Conservation (phyloP, 1,140 invertebrate genomes). For the Chrysomallon squamiferum region DNA sequence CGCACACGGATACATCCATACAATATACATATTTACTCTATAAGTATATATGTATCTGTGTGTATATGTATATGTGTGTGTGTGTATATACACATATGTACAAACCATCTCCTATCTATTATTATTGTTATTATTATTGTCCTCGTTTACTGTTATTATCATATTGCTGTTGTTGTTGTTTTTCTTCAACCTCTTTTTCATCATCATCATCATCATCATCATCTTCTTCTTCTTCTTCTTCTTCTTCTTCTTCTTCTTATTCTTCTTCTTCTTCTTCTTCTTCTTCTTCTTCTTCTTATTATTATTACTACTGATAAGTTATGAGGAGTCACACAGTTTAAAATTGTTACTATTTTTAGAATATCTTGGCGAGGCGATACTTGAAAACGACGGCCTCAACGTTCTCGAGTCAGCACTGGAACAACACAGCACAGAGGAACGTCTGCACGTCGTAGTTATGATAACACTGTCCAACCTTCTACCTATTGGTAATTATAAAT, state of each 20-base stretch:
- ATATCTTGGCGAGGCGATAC: not conserved
- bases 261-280: too few relatives aligned
- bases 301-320: too few relatives aligned
- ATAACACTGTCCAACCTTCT: constrained; percentile 13
- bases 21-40: not conserved
- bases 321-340: not conserved
- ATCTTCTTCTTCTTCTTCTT: not conserved
- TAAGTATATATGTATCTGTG: not conserved
- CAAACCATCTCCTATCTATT: too few relatives aligned
- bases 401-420: constrained; percentile 4
- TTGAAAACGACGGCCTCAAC: not conserved
- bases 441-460: constrained; percentile 10
- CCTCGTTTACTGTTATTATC: too few relatives aligned
- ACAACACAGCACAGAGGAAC: constrained; percentile 3
- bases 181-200: not conserved
- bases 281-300: too few relatives aligned
- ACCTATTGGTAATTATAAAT: constrained; percentile 5
- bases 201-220: not conserved
- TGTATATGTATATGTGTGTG: too few relatives aligned
- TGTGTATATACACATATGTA: too few relatives aligned
- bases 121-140: not conserved
- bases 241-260: too few relatives aligned
- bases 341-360: too few relatives aligned
- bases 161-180: too few relatives aligned
- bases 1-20: too few relatives aligned